Conservation (phyloP, 2,113 vertebrate species). For the Anser cygnoides region DNA sequence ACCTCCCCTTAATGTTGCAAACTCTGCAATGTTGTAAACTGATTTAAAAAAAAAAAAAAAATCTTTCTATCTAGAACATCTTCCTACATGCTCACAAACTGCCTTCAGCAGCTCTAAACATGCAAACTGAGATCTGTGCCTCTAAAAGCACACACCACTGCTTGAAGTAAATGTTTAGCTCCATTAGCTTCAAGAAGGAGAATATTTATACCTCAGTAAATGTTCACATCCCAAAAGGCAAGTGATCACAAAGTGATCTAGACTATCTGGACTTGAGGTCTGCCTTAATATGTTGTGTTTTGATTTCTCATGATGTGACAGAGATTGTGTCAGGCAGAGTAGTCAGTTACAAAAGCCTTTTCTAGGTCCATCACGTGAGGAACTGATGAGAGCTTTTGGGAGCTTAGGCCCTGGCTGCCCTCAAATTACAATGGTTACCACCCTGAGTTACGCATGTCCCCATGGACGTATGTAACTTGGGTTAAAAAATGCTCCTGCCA, state of each 20-base stretch:
- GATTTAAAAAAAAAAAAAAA: background rate
- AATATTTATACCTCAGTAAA: background rate
- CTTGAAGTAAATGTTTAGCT: background rate
- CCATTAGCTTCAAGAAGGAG: background rate
- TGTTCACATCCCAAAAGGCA: background rate
- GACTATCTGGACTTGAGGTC: background rate
- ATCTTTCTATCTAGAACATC: background rate
- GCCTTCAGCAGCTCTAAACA: background rate
- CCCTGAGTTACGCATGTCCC: background rate
- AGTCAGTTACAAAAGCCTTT: background rate
- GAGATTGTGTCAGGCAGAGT: background rate
- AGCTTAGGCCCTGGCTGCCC: background rate
- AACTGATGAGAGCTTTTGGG: background rate
- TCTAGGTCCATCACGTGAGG: background rate
- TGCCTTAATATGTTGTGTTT: background rate
- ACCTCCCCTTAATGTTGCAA: background rate
- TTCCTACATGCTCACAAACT: background rate
- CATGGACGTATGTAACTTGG: fast-evolving
- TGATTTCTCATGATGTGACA: background rate
- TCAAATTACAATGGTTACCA: background rate
- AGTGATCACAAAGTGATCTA: background rate
- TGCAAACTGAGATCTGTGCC: background rate
- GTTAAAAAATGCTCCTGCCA: background rate
- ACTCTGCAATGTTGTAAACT: background rate
- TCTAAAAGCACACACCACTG: background rate